Evolutionary conservation across 2,888 invertebrate species (phyloP), one percentile per base, ranked within the genome.

Genomic region (Hylaea fasciaria): DNA sequence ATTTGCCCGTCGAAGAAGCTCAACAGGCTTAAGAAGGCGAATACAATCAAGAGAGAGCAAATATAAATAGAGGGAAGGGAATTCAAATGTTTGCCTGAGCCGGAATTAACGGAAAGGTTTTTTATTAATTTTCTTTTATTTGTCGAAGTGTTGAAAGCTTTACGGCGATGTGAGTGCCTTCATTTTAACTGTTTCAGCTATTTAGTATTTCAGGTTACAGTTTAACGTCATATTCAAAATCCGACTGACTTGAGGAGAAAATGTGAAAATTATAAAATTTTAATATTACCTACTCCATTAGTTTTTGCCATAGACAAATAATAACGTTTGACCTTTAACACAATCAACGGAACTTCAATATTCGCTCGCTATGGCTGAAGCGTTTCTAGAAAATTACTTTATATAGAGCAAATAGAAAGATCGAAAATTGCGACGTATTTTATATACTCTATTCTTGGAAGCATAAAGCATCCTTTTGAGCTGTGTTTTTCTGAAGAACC

Each of bases 31-130:
- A 51, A 37, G 57, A 68, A 72, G 64, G n/a, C n/a, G n/a, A n/a
- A n/a, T n/a, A 70, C 66, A 70, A 70, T 74, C 69, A 68, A 48
- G 57, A 46, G 51, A 54, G 52, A 29, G 66, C 65, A 69, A 72
- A 58, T 12, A 70, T 63, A 72, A 64, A 66, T 62, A 51, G 63
- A 53, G 39, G 39, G 55, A 54, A 50, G 29, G 57, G 58, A 64
- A 65, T 66, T 49, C 58, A 62, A 65, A 64, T 57, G 45, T 62
- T 62, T 65, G 56, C 64, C 53, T 39, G 45, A 22, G 43, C 49
- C 55, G 40, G 45, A 39, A 63, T 64, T 37, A 49, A 49, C 46
- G 52, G 29, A 44, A 45, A 16, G 37, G 54, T 40, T 58, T 65
- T n/a, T 59, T 57, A 55, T 53, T 52, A 49, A 47, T 59, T 43